These are phyloP conservation scores for Myoxocephalus aenaeus DNA, from an alignment of 2,797 vertebrate genomes.

Conservation along the genomic window DNA sequence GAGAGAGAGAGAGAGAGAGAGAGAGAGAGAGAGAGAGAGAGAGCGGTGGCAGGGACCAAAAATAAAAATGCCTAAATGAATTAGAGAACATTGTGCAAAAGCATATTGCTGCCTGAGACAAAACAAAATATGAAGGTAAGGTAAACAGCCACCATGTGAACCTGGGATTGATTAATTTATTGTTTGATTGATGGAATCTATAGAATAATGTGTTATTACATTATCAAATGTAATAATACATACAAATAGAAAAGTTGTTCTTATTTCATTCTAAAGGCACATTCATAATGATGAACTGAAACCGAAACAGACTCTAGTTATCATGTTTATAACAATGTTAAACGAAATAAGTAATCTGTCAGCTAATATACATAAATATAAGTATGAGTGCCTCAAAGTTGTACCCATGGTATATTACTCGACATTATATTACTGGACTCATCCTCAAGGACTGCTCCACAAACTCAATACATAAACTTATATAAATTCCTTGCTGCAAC, in stretches of 20 bases:
- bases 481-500: not conserved
- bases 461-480: not conserved
- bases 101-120: not conserved
- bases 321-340: not conserved
- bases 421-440: too few relatives aligned
- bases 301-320: not conserved
- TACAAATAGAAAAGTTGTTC: not conserved
- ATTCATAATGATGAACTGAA: not conserved
- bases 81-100: conserved; percentile 22
- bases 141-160: not conserved
- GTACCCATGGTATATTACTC: not conserved
- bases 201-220: too few relatives aligned
- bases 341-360: not conserved
- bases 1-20: not conserved
- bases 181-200: not conserved
- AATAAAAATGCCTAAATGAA: conserved; percentile 41
- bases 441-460: not conserved
- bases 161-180: not conserved
- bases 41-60: conserved; percentile 22
- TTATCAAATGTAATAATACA: not conserved
- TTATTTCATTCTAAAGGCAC: not conserved
- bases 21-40: not conserved
- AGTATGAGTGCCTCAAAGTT: not conserved
- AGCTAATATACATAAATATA: not conserved
- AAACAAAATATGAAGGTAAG: not conserved